These are phyloP conservation scores for Okapia johnstoni DNA, from an alignment of 2,113 vertebrate species.

Conservation along the genomic window DNA sequence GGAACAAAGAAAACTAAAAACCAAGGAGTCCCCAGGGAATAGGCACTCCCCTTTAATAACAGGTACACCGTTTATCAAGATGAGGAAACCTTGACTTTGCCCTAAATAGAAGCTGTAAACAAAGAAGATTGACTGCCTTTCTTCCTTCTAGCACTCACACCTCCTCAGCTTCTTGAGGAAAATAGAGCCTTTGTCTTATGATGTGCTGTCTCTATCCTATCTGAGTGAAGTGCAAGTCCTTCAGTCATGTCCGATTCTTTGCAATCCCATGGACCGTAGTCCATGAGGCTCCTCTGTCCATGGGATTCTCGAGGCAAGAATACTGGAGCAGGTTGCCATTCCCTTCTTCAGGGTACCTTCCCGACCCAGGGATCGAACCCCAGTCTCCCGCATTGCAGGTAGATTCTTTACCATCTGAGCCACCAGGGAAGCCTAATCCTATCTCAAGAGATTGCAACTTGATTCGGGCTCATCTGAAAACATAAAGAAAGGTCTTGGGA, in stretches of 20 bases:
- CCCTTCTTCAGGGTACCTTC: not conserved
- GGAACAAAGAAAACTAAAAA: slow-evolving; percentile 41
- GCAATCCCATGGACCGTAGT: not conserved
- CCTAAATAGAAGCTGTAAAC: slow-evolving; percentile 37
- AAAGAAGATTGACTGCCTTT: not conserved
- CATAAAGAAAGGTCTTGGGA: slow-evolving; percentile 15
- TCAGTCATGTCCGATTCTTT: not conserved
- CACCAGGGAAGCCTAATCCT: not conserved
- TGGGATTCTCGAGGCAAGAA: not conserved
- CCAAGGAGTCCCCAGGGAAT: slow-evolving; percentile 12
- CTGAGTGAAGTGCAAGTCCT: not conserved
- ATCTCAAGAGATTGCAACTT: slow-evolving; percentile 56
- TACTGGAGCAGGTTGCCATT: not conserved
- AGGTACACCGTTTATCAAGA: not conserved
- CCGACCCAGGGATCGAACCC: not conserved
- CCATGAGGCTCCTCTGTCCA: not conserved
- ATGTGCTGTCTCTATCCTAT: not conserved
- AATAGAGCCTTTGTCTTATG: slow-evolving; percentile 6
- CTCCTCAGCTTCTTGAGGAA: slow-evolving; percentile 4
- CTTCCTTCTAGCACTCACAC: not conserved
- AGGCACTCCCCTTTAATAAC: not conserved
- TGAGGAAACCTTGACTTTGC: slow-evolving; percentile 39
- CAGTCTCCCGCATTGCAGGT: not conserved
- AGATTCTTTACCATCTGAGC: not conserved
- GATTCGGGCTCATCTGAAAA: slow-evolving; percentile 5